phyloP scores from a whole-genome alignment of 2,888 invertebrate genomes.

The Orthosia gothica region DNA sequence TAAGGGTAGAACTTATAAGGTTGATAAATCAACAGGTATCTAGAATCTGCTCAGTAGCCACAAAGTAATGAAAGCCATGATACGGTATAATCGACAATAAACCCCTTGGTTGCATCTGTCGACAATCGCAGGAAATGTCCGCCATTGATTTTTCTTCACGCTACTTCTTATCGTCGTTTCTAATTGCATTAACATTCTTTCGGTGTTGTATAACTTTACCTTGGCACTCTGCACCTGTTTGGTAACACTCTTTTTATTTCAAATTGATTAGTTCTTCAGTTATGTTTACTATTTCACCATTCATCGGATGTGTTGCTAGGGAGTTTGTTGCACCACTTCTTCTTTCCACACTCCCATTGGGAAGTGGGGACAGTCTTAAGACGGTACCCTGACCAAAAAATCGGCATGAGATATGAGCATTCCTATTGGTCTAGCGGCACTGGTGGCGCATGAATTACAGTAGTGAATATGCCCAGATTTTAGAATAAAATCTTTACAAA shows the following conservation, averaged over 20 bases:
- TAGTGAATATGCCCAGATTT: too few relatives aligned
- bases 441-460: too few relatives aligned
- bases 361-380: background rate
- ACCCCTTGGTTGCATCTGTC: conserved; percentile 35
- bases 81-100: conserved; percentile 63
- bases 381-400: too few relatives aligned
- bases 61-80: conserved; percentile 30
- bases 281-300: conserved; percentile 6
- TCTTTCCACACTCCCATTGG: background rate
- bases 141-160: conserved; percentile 68
- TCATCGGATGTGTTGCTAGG: background rate
- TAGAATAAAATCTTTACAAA: too few relatives aligned
- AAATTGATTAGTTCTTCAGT: conserved; percentile 32
- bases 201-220: conserved; percentile 62
- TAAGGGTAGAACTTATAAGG: background rate
- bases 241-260: conserved; percentile 29
- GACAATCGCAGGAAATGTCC: conserved; percentile 69
- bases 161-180: conserved; percentile 66
- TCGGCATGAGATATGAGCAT: too few relatives aligned
- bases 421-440: too few relatives aligned
- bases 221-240: conserved; percentile 55
- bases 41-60: background rate
- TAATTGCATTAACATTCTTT: conserved; percentile 69
- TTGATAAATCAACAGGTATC: background rate
- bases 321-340: background rate